Evolutionary conservation across 2,888 invertebrate genomes (phyloP).

Genomic region (Strigamia crassipes): DNA sequence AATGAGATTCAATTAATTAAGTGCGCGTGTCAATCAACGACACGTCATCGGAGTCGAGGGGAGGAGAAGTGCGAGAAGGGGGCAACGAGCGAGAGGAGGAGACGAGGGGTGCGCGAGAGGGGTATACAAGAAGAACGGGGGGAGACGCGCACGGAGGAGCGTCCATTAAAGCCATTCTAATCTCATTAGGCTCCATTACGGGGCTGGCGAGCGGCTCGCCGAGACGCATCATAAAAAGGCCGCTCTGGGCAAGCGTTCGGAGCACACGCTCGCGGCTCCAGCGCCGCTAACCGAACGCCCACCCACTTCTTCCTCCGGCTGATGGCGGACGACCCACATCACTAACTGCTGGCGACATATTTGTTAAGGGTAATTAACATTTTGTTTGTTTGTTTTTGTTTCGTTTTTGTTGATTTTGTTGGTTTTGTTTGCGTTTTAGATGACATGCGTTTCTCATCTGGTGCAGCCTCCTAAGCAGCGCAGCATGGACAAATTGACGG

Average conservation of each 20-base stretch:
- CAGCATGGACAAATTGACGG: conserved; percentile 83
- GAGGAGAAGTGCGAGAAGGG: background rate
- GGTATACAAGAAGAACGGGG: background rate
- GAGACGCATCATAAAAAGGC: conserved; percentile 43
- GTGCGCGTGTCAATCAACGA: conserved; percentile 47
- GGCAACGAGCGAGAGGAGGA: background rate
- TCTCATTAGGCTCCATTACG: conserved; percentile 44
- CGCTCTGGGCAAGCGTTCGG: conserved; percentile 28
- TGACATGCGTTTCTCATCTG: conserved; percentile 29
- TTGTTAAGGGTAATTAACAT: background rate
- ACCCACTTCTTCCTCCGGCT: background rate
- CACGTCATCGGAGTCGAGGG: conserved; percentile 6
- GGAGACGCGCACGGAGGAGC: conserved; percentile 2
- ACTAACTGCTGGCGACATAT: conserved; percentile 6
- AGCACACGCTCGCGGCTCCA: conserved; percentile 30
- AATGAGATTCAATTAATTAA: conserved; percentile 48
- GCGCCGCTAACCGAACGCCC: background rate
- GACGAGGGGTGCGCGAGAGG: conserved; percentile 3
- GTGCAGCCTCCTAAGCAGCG: conserved; percentile 7
- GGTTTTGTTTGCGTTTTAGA: background rate
- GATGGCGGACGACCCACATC: conserved; percentile 25
- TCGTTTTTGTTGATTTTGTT: background rate
- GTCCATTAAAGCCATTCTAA: conserved; percentile 44
- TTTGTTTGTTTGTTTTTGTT: background rate
- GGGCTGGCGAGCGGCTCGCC: background rate